Conservation (phyloP, 2,113 vertebrate genomes). For the Charadrius vociferus region DNA sequence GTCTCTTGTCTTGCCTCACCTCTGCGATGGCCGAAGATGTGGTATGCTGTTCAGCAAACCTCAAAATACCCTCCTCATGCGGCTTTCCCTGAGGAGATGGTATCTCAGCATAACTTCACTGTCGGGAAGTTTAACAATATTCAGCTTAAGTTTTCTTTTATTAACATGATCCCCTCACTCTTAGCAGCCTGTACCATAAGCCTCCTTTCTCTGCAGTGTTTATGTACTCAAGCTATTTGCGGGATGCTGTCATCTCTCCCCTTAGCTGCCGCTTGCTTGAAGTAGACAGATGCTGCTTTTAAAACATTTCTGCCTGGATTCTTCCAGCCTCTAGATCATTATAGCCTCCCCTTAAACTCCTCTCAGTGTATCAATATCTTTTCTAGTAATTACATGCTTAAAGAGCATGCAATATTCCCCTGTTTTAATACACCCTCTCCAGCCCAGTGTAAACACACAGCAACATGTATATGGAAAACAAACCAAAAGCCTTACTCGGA, state of each 20-base stretch:
- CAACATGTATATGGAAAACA: neutral
- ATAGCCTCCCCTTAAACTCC: neutral
- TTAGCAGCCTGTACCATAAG: neutral
- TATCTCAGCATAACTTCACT: neutral
- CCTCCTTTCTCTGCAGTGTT: neutral
- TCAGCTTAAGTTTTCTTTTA: neutral
- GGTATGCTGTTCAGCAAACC: neutral
- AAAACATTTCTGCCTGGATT: neutral
- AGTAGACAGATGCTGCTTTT: conserved; percentile 16
- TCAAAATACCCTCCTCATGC: neutral
- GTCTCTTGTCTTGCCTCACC: neutral
- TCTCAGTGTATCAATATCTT: neutral
- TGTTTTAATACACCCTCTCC: neutral
- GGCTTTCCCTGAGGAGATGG: neutral
- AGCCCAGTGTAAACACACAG: neutral
- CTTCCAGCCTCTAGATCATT: neutral
- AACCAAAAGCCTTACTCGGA: neutral
- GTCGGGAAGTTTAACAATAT: neutral
- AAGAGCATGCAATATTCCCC: neutral
- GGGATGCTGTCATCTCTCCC: conserved; percentile 20
- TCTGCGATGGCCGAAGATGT: rapidly evolving
- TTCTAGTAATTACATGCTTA: neutral
- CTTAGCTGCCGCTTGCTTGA: neutral
- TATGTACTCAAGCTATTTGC: conserved; percentile 14
- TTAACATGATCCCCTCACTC: neutral